Evolutionary conservation across 2,797 vertebrate genomes (phyloP).

Genomic region (Pachyuromys duprasi): DNA sequence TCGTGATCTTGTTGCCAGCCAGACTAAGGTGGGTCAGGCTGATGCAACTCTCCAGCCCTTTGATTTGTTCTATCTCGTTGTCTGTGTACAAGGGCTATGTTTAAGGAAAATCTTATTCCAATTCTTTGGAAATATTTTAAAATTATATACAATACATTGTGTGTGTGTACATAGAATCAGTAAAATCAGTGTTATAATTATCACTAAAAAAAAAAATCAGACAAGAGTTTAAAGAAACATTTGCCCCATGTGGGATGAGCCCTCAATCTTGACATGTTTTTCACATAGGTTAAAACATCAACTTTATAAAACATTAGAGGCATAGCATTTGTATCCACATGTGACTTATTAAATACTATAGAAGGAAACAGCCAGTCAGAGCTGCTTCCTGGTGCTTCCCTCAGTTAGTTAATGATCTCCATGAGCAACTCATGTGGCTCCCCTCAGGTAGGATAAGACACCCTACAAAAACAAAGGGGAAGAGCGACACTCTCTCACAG

Average conservation of each 20-base stretch:
- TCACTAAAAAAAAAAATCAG: conserved; percentile 7
- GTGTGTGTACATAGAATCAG: not conserved
- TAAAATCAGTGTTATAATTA: not conserved
- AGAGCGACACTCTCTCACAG: too few species aligned
- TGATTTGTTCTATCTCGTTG: conserved; percentile 92
- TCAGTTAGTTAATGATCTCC: not conserved
- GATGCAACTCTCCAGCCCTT: conserved; percentile 91
- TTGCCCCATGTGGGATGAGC: not conserved
- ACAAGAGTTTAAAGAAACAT: not conserved
- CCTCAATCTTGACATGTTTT: not conserved
- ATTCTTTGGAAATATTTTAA: conserved; percentile 1
- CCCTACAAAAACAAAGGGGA: not conserved
- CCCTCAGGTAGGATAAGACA: not conserved
- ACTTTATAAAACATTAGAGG: not conserved
- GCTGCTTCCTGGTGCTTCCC: not conserved
- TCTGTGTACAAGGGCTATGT: conserved; percentile 83
- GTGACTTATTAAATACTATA: not conserved
- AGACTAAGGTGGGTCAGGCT: conserved; percentile 91
- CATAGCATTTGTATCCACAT: not conserved
- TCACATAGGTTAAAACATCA: not conserved
- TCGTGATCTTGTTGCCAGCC: conserved; percentile 91
- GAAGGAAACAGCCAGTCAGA: not conserved
- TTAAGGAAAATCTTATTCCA: conserved; percentile 82
- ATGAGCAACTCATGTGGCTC: not conserved
- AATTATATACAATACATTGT: too few species aligned